phyloP scores from a whole-genome alignment of 2,888 invertebrate genomes.

The Entomobrya proxima region DNA sequence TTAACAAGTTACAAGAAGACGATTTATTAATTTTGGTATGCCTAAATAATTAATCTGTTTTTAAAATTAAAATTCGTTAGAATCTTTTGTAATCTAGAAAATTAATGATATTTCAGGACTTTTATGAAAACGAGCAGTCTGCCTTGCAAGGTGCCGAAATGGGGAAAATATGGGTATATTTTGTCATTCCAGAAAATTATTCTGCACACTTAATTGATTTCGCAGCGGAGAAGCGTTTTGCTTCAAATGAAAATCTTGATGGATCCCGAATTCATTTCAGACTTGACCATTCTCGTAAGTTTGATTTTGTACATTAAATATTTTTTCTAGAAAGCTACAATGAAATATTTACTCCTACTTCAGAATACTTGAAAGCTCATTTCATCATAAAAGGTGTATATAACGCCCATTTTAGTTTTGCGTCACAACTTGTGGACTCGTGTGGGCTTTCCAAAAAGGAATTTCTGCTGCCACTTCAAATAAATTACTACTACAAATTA shows the following conservation, averaged over 20 bases:
- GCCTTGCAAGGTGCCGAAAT: neutral
- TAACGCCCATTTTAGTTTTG: neutral
- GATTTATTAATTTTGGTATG: neutral
- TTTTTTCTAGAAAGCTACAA: too few relatives aligned
- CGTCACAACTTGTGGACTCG: neutral
- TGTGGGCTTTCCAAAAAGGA: neutral
- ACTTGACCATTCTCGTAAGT: slow-evolving; percentile 17
- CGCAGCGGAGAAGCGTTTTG: neutral
- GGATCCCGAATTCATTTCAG: neutral
- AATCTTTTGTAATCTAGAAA: neutral
- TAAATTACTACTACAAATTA: too few relatives aligned
- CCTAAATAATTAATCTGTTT: too few relatives aligned
- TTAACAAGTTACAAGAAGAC: neutral
- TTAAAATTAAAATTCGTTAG: neutral
- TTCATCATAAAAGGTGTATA: neutral
- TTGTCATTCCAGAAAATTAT: neutral
- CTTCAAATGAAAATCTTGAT: neutral
- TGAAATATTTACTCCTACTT: neutral
- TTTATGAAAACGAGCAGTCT: neutral
- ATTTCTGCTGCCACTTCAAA: neutral
- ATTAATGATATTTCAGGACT: neutral
- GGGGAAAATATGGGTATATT: neutral
- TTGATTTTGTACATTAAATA: too few relatives aligned
- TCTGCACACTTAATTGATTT: neutral
- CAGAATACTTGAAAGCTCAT: neutral